Percentiles rank a stretch among this genome's conserved stretches.
Conservation (phyloP, 1,140 invertebrate species). For the Mamestra configurata region DNA sequence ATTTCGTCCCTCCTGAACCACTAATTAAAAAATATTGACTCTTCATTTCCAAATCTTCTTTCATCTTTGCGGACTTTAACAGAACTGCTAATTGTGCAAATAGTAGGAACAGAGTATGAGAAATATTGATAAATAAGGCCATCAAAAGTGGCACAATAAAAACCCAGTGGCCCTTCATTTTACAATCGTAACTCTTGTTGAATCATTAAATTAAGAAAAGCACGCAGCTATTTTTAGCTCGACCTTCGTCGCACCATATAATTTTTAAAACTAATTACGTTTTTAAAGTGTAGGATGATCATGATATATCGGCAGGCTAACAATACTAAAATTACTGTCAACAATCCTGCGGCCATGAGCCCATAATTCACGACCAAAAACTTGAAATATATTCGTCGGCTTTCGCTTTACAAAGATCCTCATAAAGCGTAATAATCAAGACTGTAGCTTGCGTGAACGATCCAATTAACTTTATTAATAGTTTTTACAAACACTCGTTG, state of each 20-base stretch:
- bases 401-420: constrained; percentile 25
- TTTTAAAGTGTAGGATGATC: constrained; percentile 45
- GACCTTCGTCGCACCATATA: constrained; percentile 45
- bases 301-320: constrained; percentile 49
- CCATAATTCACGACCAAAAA: constrained; percentile 47
- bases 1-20: constrained; percentile 27
- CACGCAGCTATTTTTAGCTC: constrained; percentile 42
- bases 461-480: constrained; percentile 61
- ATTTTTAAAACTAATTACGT: constrained; percentile 53
- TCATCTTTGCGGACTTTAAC: not conserved
- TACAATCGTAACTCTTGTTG: constrained; percentile 26
- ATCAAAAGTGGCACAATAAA: not conserved
- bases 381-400: constrained; percentile 10
- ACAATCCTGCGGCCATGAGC: constrained; percentile 27
- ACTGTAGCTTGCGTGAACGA: constrained; percentile 14
- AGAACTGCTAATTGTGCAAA: too few relatives aligned
- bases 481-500: constrained; percentile 43
- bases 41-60: not conserved
- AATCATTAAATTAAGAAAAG: constrained; percentile 45
- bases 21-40: constrained; percentile 54
- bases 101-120: not conserved
- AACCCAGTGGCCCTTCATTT: constrained; percentile 4
- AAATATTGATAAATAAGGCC: not conserved
- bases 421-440: constrained; percentile 40
- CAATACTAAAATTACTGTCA: constrained; percentile 52